Conservation (phyloP, 2,797 vertebrate species). For the Darevskia mixta region DNA sequence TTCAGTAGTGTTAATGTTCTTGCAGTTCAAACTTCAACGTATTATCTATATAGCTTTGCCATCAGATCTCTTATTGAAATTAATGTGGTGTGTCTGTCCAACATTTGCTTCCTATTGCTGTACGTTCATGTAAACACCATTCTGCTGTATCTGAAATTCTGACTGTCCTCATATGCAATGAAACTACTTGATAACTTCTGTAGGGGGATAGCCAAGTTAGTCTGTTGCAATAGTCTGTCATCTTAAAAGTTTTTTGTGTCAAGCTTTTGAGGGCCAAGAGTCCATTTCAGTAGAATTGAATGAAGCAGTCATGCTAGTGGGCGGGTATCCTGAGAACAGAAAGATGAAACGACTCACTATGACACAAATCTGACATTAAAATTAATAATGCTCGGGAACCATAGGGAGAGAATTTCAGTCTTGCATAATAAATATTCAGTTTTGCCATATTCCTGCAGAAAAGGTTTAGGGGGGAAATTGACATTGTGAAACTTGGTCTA, state of each 20-base stretch:
- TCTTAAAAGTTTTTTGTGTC: not conserved
- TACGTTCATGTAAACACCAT: not conserved
- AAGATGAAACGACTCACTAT: not conserved
- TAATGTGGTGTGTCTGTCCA: not conserved
- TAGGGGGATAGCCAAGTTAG: not conserved
- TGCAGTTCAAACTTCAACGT: not conserved
- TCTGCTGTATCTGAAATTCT: constrained; percentile 7
- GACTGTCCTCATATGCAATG: not conserved
- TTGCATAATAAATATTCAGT: not conserved
- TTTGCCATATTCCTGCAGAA: not conserved
- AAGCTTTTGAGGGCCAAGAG: not conserved
- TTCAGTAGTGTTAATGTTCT: not conserved
- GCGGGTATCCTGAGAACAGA: not conserved
- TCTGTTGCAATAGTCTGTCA: not conserved
- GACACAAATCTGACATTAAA: not conserved
- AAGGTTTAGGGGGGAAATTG: not conserved
- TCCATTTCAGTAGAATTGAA: not conserved
- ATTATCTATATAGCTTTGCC: not conserved
- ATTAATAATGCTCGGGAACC: not conserved
- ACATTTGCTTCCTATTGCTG: not conserved
- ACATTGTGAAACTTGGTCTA: not conserved
- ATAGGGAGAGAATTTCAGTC: not conserved
- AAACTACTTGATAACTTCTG: not conserved
- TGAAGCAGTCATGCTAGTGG: not conserved
- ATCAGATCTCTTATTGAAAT: not conserved